phyloP scores from a whole-genome alignment of 2,888 invertebrate genomes.

The Tholera decimalis region DNA sequence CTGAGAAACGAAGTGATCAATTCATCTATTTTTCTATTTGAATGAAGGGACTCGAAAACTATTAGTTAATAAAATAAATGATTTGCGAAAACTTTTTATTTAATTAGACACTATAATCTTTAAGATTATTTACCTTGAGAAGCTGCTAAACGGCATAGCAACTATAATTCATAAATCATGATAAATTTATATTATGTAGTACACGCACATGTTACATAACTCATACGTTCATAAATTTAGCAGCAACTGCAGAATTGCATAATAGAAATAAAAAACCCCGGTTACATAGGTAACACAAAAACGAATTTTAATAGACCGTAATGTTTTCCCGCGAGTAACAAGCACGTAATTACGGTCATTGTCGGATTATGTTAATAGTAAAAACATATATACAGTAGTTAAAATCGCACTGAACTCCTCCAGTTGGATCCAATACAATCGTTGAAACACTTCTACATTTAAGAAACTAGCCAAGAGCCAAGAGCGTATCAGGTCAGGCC shows the following conservation, averaged over 20 bases:
- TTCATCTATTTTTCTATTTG: no score
- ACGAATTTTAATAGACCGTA: constrained; percentile 18
- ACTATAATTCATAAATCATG: neutral
- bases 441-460: no score
- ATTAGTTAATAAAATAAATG: no score
- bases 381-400: neutral
- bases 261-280: constrained; percentile 18
- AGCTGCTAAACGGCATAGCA: no score
- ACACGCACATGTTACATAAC: constrained; percentile 9
- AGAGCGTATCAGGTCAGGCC: no score
- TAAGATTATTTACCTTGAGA: no score
- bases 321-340: neutral
- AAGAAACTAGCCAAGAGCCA: no score
- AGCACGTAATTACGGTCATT: constrained; percentile 7
- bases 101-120: no score
- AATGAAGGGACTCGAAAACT: no score
- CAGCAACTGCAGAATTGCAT: constrained; percentile 21
- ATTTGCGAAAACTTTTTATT: no score
- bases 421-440: no score
- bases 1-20: no score
- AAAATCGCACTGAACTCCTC: neutral
- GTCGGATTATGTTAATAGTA: neutral
- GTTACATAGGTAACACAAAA: constrained; percentile 36
- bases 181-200: neutral
- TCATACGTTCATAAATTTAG: constrained; percentile 1